A percentile compares a stretch with the other conserved stretches of the same genome.
phyloP scores from a whole-genome alignment of 2,888 invertebrate species.

The Parapristionchus giblindavisi region DNA sequence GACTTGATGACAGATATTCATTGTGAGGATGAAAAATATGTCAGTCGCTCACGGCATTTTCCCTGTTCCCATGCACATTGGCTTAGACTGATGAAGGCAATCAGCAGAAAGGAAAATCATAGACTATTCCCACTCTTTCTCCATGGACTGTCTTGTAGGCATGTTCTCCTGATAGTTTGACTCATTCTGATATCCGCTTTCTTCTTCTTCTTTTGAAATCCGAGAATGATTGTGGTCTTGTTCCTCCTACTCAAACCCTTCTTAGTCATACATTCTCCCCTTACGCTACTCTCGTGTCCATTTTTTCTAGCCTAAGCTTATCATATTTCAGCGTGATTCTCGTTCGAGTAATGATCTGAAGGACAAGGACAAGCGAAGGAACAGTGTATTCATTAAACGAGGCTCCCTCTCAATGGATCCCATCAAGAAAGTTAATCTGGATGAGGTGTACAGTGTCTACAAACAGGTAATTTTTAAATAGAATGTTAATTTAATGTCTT shows the following conservation, averaged over 20 bases:
- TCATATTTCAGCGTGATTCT: conserved; percentile 31
- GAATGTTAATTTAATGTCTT: not conserved
- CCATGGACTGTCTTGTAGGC: too few species aligned
- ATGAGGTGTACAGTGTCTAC: conserved; percentile 61
- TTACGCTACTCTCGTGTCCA: not conserved
- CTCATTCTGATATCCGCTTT: too few species aligned
- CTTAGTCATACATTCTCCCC: not conserved
- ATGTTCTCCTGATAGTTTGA: too few species aligned
- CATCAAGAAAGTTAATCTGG: conserved; percentile 62
- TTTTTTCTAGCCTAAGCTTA: not conserved
- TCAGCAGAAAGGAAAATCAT: too few species aligned
- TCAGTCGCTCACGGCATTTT: too few species aligned
- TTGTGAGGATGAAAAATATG: too few species aligned
- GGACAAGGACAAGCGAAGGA: conserved; percentile 46
- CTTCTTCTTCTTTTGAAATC: too few species aligned
- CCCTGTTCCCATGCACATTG: too few species aligned
- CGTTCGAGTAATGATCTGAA: conserved; percentile 31
- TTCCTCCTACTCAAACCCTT: not conserved
- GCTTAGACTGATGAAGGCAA: too few species aligned
- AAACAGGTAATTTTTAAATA: conserved; percentile 54
- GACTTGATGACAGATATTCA: too few species aligned
- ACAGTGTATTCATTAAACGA: conserved; percentile 55
- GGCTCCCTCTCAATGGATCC: conserved; percentile 60
- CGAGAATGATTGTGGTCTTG: too few species aligned
- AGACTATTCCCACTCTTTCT: too few species aligned